Evolutionary conservation across 2,113 vertebrate genomes (phyloP).

Genomic region (Spilogale gracilis): DNA sequence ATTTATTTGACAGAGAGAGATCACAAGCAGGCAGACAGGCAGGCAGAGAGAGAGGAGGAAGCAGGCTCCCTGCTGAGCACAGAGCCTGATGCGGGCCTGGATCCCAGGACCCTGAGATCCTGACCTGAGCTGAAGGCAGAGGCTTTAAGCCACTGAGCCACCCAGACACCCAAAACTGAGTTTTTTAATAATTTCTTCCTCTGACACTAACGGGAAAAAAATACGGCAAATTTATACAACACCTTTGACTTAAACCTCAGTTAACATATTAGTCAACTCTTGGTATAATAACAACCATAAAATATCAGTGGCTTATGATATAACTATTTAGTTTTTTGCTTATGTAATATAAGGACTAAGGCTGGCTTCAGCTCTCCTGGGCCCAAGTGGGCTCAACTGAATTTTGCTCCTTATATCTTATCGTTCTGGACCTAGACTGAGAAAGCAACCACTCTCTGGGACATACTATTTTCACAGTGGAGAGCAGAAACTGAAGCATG

Average conservation of each 20-base stretch:
- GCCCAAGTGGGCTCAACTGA: not conserved
- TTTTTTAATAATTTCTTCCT: slow-evolving; percentile 1
- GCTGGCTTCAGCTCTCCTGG: not conserved
- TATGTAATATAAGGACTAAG: not conserved
- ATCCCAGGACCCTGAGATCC: too few relatives aligned
- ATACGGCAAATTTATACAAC: not conserved
- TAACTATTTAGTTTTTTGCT: not conserved
- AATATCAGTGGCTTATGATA: not conserved
- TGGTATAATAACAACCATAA: not conserved
- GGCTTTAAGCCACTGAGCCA: too few relatives aligned
- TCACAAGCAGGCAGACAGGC: too few relatives aligned
- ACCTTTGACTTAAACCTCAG: not conserved
- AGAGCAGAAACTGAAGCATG: not conserved
- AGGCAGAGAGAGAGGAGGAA: too few relatives aligned
- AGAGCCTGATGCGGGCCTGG: too few relatives aligned
- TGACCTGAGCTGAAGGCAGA: too few relatives aligned
- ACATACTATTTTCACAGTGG: not conserved
- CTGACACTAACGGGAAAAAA: not conserved
- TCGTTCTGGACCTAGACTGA: not conserved
- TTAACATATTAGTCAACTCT: not conserved
- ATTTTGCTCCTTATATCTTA: not conserved
- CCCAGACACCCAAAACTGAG: not conserved
- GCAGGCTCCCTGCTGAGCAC: too few relatives aligned
- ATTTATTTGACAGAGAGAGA: too few relatives aligned
- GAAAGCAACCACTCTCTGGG: not conserved